These are phyloP conservation scores for Cylas formicarius DNA, from an alignment of 1,140 invertebrate species.

Conservation along the genomic window DNA sequence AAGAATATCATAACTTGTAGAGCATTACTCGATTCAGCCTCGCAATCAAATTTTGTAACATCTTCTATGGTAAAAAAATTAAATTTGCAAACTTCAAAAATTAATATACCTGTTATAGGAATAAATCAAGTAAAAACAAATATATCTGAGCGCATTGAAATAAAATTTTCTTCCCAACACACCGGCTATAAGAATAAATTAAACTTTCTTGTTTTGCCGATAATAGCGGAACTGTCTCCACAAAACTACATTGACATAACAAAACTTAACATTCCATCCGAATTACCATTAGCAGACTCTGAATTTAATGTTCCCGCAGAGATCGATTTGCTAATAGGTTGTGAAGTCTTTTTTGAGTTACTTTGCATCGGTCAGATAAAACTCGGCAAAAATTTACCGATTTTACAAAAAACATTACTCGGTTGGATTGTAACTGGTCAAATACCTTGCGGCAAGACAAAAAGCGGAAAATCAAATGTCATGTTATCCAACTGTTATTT, in stretches of 20 bases:
- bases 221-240: constrained; percentile 5
- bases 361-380: too few relatives aligned
- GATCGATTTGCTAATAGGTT: constrained; percentile 30
- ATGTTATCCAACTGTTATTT: constrained; percentile 5
- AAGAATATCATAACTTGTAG: constrained; percentile 1
- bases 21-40: constrained; percentile 9
- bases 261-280: constrained; percentile 22
- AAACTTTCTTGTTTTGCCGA: constrained; percentile 10
- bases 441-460: too few relatives aligned
- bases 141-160: neutral
- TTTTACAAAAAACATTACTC: too few relatives aligned
- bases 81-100: constrained; percentile 1
- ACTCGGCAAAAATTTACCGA: too few relatives aligned
- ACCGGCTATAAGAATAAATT: constrained; percentile 5
- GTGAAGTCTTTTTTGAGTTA: too few relatives aligned
- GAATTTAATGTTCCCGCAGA: constrained; percentile 23
- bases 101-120: constrained; percentile 10
- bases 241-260: constrained; percentile 6
- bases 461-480: too few relatives aligned
- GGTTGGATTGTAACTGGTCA: too few relatives aligned
- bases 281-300: constrained; percentile 30
- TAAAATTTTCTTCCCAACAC: constrained; percentile 4
- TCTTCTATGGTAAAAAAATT: neutral
- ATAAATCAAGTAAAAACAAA: constrained; percentile 8
- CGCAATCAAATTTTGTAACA: constrained; percentile 17